These are phyloP conservation scores for Congeria kusceri DNA, from an alignment of 2,888 invertebrate species.

Conservation along the genomic window DNA sequence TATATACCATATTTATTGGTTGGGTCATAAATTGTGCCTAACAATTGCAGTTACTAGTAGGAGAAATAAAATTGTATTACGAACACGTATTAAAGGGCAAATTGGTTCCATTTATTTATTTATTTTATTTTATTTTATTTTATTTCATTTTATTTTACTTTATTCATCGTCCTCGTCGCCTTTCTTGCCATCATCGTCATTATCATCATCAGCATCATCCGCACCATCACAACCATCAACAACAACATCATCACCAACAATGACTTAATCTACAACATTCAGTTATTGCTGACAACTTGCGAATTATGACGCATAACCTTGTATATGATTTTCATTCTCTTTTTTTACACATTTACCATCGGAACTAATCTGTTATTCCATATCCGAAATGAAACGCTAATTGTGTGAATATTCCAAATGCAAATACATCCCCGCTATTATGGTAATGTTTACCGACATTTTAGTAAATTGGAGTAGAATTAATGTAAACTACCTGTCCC, in stretches of 20 bases:
- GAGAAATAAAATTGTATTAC: constrained; percentile 1
- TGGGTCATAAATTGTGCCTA: constrained; percentile 49
- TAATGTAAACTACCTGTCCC: constrained; percentile 51
- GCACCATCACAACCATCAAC: too few relatives aligned
- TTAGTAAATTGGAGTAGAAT: constrained; percentile 54
- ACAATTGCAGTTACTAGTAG: constrained; percentile 53
- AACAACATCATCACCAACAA: too few relatives aligned
- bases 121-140: too few relatives aligned
- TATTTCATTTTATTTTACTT: too few relatives aligned
- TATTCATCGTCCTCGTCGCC: too few relatives aligned
- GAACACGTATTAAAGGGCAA: too few relatives aligned
- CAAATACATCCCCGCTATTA: constrained; percentile 18
- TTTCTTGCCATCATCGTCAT: too few relatives aligned
- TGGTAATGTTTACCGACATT: constrained; percentile 56
- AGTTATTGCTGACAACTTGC: too few relatives aligned
- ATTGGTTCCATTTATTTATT: too few relatives aligned
- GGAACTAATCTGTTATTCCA: constrained; percentile 31
- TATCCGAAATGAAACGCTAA: constrained; percentile 10
- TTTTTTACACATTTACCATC: constrained; percentile 12
- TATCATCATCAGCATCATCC: too few relatives aligned
- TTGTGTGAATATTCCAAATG: constrained; percentile 4
- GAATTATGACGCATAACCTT: too few relatives aligned
- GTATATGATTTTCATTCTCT: neutral
- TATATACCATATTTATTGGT: constrained; percentile 63
- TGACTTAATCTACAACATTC: too few relatives aligned